Evolutionary conservation across 2,888 invertebrate species (phyloP), one percentile per base, ranked within the genome.

Genomic region (Leucozona laternaria): DNA sequence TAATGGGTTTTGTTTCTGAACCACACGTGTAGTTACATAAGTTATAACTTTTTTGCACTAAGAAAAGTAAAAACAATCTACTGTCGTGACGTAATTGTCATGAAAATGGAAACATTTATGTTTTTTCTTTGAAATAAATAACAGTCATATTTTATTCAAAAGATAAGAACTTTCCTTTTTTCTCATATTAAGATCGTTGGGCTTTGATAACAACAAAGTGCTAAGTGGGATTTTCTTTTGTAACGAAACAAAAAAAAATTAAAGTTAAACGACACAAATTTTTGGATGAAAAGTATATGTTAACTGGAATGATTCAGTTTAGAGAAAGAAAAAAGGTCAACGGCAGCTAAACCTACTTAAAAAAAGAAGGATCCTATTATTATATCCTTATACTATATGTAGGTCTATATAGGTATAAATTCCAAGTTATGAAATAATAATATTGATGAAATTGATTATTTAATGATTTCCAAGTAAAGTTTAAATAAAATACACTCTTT

Each of bases 161-260:
- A 58, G 58, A 58, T 58, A 37, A 58, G 34, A 20, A 37, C 2
- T 2, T 37, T 31, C 17, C 20, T 58, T 20, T 58, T 58, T 58
- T n/a, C 15, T 31, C 10, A 37, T 58, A 37, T 37, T 37, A 3
- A 58, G 37, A 58, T 58, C 7, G 13, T 37, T 15, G 20, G 22
- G 20, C 13, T 20, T 37, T 7, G 58, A 58, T 37, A 37, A 37
- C 37, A 58, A 58, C 20, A 58, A 58, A 58, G 34, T 34, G 37
- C 37, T 22, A 37, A 58, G 7, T 58, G 57, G 58, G 37, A 34
- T 57, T 34, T 57, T 57, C 31, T 57, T 11, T 57, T 57, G 57
- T 34, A 13, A 57, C 2, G 2, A 10, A 10, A 25, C 50, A 25
- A 53, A 53, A 53, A 53, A 50, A 13, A 50, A 50, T 17, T 17